Evolutionary conservation across 2,797 vertebrate genomes (phyloP), one percentile per base, ranked within the genome.

Genomic region (Bryconaethiops microstoma): DNA sequence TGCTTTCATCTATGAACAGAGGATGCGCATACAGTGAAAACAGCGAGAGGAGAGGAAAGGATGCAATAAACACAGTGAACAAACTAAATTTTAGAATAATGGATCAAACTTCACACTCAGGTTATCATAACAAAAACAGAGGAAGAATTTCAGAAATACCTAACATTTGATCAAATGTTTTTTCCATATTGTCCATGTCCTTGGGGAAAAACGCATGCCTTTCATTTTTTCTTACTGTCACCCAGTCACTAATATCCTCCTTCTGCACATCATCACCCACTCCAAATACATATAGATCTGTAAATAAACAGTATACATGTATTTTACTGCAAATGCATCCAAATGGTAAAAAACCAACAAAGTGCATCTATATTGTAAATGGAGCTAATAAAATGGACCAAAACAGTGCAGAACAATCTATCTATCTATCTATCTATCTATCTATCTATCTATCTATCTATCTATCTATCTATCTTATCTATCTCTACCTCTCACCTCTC

Each of bases 281-380:
- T 23, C 89, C 93, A 79, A 95, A 95, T 39, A 91, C 87, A 13
- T 94, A 95, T 29, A 95, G 73, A 39, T 95, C 94, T 94, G 81
- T 25, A 74, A 59, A 52, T 13, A 52, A 52, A 13, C 3, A 52
- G 10, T 35, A 35, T 35, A 35, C 35, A 35, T 35, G 35, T 3
- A 35, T 35, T 2, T 2, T 35, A 35, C 35, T 35, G 35, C 35
- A 35, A 35, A 35, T 35, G 35, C 35, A 35, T 35, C 35, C 4
- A 35, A 35, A 35, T 35, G 35, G 35, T 29, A 29, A 29, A 29
- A 29, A 1, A 29, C 3, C 3, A 29, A 29, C 29, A 29, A 1
- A 29, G 29, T 45, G 42, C 42, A 45, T 45, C 42, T 45, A 45
- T 12, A 45, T 45, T 35, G 35, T 2, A 35, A 35, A 35, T 35